Percentiles rank a stretch among this genome's conserved stretches.
Conservation (phyloP, 2,113 vertebrate species). For the Pleuronectes platessa region DNA sequence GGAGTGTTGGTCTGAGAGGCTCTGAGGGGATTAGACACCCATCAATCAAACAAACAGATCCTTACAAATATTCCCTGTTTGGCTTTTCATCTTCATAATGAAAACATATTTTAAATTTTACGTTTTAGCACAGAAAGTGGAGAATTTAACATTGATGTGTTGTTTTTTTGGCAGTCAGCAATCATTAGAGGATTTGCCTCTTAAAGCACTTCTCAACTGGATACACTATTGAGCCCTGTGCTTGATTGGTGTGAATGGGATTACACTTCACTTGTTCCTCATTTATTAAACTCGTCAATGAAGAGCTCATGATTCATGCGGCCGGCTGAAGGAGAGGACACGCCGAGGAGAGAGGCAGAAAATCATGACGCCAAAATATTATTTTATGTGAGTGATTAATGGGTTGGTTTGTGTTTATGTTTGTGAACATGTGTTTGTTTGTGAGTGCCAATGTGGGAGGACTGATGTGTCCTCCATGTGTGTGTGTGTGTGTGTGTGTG, state of each 20-base stretch:
- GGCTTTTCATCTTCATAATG: neutral
- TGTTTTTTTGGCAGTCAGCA: constrained; percentile 28
- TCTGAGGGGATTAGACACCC: neutral
- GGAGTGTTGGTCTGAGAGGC: neutral
- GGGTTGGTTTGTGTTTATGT: neutral
- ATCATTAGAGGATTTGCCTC: constrained; percentile 17
- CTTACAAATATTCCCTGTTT: neutral
- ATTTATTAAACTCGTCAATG: constrained; percentile 21
- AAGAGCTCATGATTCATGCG: constrained; percentile 2
- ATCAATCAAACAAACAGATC: constrained; percentile 4
- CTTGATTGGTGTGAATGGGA: constrained; percentile 19
- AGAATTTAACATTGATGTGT: constrained; percentile 18
- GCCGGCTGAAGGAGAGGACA: neutral
- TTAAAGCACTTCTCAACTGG: constrained; percentile 30
- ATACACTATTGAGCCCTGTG: constrained; percentile 15
- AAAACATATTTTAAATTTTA: neutral
- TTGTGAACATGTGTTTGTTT: no score
- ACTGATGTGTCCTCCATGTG: constrained; percentile 4
- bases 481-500: neutral
- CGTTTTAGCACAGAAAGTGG: neutral
- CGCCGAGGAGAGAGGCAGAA: neutral
- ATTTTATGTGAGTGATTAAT: neutral
- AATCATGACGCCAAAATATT: constrained; percentile 4
- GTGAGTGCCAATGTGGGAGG: neutral
- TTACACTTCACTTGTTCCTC: constrained; percentile 24